phyloP scores from a whole-genome alignment of 2,888 invertebrate species.

The Arenicola marina region DNA sequence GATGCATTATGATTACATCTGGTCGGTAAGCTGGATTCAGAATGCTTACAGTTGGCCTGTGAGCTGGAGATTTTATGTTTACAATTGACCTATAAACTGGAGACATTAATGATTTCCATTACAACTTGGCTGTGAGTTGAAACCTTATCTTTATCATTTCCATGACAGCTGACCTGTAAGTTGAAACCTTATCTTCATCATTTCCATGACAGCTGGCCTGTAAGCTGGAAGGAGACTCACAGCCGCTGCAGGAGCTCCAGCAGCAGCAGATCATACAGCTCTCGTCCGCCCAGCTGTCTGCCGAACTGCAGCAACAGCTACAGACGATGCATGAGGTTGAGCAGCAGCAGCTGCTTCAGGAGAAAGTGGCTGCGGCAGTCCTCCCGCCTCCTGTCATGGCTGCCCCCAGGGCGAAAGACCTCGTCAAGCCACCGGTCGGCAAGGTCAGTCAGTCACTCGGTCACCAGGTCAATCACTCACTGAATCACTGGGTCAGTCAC shows the following conservation, averaged over 20 bases:
- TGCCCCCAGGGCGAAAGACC: background rate
- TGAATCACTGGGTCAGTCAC: too few species aligned
- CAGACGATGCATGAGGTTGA: background rate
- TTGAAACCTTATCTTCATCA: too few species aligned
- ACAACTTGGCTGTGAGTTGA: too few species aligned
- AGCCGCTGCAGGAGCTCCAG: background rate
- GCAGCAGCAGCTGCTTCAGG: conserved; percentile 3
- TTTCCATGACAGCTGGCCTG: too few species aligned
- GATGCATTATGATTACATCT: background rate
- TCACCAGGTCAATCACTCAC: too few species aligned
- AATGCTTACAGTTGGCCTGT: background rate
- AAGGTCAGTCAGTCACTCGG: too few species aligned
- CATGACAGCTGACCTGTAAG: too few species aligned
- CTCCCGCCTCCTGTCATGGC: background rate
- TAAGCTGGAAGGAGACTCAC: too few species aligned
- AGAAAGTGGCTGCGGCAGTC: background rate
- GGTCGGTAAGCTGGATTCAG: background rate
- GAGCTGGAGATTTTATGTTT: background rate
- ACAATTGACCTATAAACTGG: background rate
- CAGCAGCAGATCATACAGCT: conserved; percentile 4
- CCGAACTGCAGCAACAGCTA: background rate
- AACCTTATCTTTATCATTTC: too few species aligned
- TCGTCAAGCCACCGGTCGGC: conserved; percentile 24
- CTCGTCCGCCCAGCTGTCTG: background rate
- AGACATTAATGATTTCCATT: too few species aligned